Conservation (phyloP, 2,113 vertebrate species). For the Otis tarda region DNA sequence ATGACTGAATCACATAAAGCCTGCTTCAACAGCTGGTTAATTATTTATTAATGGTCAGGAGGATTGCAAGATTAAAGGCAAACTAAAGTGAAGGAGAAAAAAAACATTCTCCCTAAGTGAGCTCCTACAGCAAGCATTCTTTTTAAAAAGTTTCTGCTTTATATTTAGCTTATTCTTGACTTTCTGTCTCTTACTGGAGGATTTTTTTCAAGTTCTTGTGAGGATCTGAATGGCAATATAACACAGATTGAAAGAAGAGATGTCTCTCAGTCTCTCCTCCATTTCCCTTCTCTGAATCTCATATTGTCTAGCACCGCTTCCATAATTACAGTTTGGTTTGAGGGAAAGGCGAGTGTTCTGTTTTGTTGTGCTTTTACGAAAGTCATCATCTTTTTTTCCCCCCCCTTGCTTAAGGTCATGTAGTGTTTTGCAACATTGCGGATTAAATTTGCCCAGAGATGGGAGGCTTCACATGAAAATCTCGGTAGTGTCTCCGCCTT, state of each 20-base stretch:
- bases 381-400: not conserved
- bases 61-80: constrained; percentile 34
- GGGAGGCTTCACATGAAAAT: not conserved
- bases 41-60: constrained; percentile 45
- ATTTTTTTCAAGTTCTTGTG: not conserved
- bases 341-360: not conserved
- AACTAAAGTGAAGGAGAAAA: constrained; percentile 21
- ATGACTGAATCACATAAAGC: not conserved
- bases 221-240: not conserved
- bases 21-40: constrained; percentile 36
- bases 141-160: not conserved
- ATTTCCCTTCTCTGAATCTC: not conserved
- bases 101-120: not conserved
- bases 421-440: not conserved
- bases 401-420: not conserved
- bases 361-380: not conserved
- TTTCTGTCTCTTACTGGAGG: not conserved
- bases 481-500: not conserved
- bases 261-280: not conserved
- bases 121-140: not conserved
- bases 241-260: not conserved
- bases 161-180: not conserved
- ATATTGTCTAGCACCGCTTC: not conserved
- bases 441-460: not conserved
- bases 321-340: not conserved